Conservation (phyloP, 53 echinoderm and acorn worm genomes). For the Temnopleurus reevesii region DNA sequence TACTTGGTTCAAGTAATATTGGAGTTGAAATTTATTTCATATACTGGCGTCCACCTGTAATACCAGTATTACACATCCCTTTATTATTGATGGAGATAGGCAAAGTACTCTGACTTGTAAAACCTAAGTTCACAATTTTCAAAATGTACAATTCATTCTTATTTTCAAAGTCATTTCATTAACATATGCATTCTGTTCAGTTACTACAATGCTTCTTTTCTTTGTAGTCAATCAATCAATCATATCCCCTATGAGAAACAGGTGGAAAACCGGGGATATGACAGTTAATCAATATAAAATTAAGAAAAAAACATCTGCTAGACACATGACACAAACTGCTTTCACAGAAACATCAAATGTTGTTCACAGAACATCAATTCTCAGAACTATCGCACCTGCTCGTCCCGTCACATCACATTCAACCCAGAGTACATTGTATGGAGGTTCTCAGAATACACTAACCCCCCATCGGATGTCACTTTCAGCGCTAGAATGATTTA, state of each 20-base stretch:
- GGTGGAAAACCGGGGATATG: neutral
- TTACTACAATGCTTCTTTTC: neutral
- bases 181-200: neutral
- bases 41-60: too few relatives aligned
- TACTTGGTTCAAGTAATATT: too few relatives aligned
- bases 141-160: too few relatives aligned
- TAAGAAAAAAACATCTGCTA: neutral
- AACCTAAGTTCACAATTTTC: too few relatives aligned
- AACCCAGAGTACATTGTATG: neutral
- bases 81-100: too few relatives aligned
- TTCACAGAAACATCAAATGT: neutral
- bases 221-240: neutral
- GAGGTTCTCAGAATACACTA: neutral
- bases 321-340: neutral
- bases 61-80: too few relatives aligned
- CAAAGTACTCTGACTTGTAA: too few relatives aligned
- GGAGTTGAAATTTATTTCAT: too few relatives aligned
- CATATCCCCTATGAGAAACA: too few relatives aligned
- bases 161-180: too few relatives aligned
- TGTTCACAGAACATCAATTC: neutral
- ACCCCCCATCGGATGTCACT: neutral
- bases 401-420: neutral
- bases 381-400: neutral
- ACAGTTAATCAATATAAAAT: too few relatives aligned
- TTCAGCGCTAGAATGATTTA: neutral